phyloP scores from a whole-genome alignment of 2,888 invertebrate genomes.

The Gari tellinella region DNA sequence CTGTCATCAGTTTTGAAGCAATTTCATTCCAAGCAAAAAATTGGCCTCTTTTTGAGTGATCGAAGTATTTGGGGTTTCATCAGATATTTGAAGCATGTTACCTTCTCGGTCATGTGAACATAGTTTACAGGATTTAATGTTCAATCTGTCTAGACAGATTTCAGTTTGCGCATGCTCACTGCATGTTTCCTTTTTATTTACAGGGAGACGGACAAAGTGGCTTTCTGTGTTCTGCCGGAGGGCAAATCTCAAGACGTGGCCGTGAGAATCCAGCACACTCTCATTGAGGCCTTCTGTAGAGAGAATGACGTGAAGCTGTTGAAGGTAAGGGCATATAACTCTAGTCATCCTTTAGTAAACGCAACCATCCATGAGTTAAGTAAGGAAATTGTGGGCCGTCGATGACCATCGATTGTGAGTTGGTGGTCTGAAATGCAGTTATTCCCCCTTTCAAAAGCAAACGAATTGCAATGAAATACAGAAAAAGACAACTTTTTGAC shows the following conservation, averaged over 20 bases:
- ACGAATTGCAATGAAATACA: too few relatives aligned
- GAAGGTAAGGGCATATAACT: conserved; percentile 71
- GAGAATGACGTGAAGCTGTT: conserved; percentile 76
- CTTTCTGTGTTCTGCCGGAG: conserved; percentile 76
- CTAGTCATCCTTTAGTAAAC: background rate
- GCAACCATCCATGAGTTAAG: too few relatives aligned
- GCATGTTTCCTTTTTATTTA: conserved; percentile 13
- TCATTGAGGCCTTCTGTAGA: conserved; percentile 80
- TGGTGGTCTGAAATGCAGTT: too few relatives aligned
- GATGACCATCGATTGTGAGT: too few relatives aligned
- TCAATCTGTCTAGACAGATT: background rate
- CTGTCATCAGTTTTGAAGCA: too few relatives aligned
- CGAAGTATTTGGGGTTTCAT: too few relatives aligned
- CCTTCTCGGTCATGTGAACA: too few relatives aligned
- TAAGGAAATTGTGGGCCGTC: too few relatives aligned
- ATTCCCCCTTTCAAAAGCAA: too few relatives aligned
- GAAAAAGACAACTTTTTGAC: too few relatives aligned
- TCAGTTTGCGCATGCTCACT: background rate
- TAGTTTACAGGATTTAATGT: too few relatives aligned
- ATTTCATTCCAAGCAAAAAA: background rate
- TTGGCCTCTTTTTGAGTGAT: background rate
- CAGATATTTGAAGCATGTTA: too few relatives aligned
- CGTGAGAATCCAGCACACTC: conserved; percentile 76
- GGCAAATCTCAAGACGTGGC: conserved; percentile 73
- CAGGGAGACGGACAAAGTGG: conserved; percentile 75